Evolutionary conservation across 2,797 vertebrate genomes (phyloP).

Genomic region (Rhynchonycteris naso): DNA sequence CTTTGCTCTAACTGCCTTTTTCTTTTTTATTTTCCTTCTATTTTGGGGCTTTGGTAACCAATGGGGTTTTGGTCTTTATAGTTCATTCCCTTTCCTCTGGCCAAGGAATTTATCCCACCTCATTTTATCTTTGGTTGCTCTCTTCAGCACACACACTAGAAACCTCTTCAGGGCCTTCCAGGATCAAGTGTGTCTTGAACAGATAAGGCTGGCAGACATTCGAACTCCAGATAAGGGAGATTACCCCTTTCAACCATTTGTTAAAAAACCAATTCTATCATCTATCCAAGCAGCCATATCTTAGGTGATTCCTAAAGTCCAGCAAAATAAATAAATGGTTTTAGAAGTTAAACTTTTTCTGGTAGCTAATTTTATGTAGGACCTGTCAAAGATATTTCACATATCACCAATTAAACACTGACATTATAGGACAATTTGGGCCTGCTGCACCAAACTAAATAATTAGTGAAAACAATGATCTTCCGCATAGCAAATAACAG

Average conservation of each 20-base stretch:
- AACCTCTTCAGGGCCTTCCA: conserved; percentile 17
- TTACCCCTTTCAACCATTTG: not conserved
- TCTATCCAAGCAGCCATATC: not conserved
- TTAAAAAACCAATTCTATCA: conserved; percentile 43
- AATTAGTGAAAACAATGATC: not conserved
- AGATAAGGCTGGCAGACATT: not conserved
- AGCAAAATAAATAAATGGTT: conserved; percentile 30
- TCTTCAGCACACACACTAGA: not conserved
- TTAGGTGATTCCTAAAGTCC: conserved; percentile 14
- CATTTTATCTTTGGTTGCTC: not conserved
- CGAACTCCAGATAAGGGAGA: not conserved
- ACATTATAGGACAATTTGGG: conserved; percentile 3
- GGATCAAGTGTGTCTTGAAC: not conserved
- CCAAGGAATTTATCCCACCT: conserved; percentile 23
- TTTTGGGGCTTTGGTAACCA: conserved; percentile 1
- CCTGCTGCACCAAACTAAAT: conserved; percentile 26
- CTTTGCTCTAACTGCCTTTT: conserved; percentile 43
- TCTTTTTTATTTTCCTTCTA: not conserved
- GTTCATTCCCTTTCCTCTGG: conserved; percentile 1
- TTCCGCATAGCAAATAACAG: conserved; percentile 13
- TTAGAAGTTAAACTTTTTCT: conserved; percentile 35
- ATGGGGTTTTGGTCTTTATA: not conserved
- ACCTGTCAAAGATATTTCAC: conserved; percentile 40
- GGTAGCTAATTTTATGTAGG: conserved; percentile 27
- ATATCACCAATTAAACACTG: conserved; percentile 34